Percentiles rank a stretch among this genome's conserved stretches.
phyloP scores from a whole-genome alignment of 2,113 vertebrate genomes.

The Tetraodon nigroviridis region DNA sequence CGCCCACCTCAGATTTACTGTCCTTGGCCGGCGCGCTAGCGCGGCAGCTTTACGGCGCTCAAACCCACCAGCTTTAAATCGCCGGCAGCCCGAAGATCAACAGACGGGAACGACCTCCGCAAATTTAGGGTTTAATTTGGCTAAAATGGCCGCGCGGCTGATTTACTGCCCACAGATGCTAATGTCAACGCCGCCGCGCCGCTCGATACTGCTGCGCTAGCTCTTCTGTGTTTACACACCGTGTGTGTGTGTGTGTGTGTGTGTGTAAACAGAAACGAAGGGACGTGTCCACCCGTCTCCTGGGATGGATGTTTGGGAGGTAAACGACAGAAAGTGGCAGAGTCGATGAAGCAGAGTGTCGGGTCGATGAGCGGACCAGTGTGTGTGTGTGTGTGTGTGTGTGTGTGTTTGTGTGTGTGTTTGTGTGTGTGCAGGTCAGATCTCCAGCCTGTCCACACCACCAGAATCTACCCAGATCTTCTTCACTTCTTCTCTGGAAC shows the following conservation, averaged over 20 bases:
- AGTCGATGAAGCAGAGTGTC: no score
- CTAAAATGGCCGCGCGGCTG: constrained; percentile 59
- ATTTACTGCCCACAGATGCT: constrained; percentile 57
- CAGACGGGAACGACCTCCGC: constrained; percentile 20
- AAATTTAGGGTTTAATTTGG: constrained; percentile 69
- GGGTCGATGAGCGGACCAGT: no score
- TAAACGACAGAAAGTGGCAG: constrained; percentile 7
- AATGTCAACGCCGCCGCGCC: constrained; percentile 54
- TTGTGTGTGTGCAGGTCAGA: no score
- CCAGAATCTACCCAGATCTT: no score
- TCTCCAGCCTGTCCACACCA: no score
- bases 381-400: no score
- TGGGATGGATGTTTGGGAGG: constrained; percentile 6
- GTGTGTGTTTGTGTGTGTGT: no score
- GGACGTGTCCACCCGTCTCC: constrained; percentile 17
- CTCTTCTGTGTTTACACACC: constrained; percentile 52
- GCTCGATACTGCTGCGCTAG: constrained; percentile 65
- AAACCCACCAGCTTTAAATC: constrained; percentile 58
- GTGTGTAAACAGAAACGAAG: constrained; percentile 19
- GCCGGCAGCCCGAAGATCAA: constrained; percentile 31
- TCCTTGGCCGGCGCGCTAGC: constrained; percentile 31
- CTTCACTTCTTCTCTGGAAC: no score
- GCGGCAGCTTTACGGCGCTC: constrained; percentile 64
- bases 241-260: neutral
- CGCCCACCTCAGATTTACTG: neutral